These are phyloP conservation scores for Nephotettix cincticeps DNA, from an alignment of 1,140 invertebrate genomes.

Conservation along the genomic window DNA sequence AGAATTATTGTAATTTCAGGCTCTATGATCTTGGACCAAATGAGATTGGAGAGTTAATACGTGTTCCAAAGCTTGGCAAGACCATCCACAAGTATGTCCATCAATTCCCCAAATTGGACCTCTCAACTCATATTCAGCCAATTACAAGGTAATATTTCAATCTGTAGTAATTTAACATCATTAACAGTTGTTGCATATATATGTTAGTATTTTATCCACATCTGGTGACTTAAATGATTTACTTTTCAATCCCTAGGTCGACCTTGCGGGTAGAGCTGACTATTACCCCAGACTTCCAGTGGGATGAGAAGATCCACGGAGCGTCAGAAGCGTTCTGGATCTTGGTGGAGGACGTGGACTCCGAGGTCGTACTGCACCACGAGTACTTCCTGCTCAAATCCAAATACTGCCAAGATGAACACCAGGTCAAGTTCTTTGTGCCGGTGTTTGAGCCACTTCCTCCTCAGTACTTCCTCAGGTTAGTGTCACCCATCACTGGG, in stretches of 20 bases:
- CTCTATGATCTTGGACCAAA: conserved; percentile 95
- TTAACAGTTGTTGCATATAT: not conserved
- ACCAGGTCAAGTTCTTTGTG: conserved; percentile 97
- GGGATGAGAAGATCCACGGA: conserved; percentile 97
- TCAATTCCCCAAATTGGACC: conserved; percentile 93
- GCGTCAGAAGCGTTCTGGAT: conserved; percentile 99
- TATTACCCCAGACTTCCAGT: conserved; percentile 99
- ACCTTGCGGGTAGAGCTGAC: conserved; percentile 94
- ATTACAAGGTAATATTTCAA: conserved; percentile 65
- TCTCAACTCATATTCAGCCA: conserved; percentile 96
- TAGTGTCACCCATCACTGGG: too few relatives aligned
- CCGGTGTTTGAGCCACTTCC: conserved; percentile 98
- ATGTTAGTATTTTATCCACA: not conserved
- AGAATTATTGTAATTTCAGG: conserved; percentile 46
- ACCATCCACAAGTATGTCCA: conserved; percentile 98
- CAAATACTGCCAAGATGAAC: conserved; percentile 93
- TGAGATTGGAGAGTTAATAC: conserved; percentile 96
- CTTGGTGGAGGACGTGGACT: conserved; percentile 97
- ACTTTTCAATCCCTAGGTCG: conserved; percentile 57
- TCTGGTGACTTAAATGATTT: too few relatives aligned
- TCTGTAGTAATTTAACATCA: not conserved
- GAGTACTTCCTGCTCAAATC: conserved; percentile 97
- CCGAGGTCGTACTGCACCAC: conserved; percentile 93
- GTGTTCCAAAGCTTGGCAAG: conserved; percentile 95
- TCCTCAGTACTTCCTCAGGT: conserved; percentile 94